Base-by-base conservation (phyloP, 2,113 vertebrate genomes). In the Trematocara unimaculatum region DNA sequence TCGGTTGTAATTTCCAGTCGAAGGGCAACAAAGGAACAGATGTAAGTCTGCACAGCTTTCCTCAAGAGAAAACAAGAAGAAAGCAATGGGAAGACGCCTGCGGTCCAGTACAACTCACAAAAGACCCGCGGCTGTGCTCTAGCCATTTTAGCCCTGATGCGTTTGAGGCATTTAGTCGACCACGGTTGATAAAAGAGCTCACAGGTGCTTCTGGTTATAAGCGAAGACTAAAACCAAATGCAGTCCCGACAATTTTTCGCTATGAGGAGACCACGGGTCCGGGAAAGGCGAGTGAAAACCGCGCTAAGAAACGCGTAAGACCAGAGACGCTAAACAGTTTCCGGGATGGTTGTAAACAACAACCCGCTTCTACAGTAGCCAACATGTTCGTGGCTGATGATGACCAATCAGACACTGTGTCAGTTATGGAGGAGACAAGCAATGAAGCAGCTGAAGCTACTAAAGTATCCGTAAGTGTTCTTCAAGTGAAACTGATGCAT, bases 51-150 rank as follows among this genome's bases (percentile, higher is more conserved):
- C 26, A 60, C 56, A 6, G 26, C 56, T 60, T 60, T 60, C 56
- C 56, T 60, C 56, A 31, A 6, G 56, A 60, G 14, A 17, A 31
- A 2, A 17, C 2, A 17, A 31, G 26, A 60, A 60, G 56, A 60
- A 60, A 31, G 56, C 0, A 60, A 0, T 60, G 56, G 26, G 14
- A 5, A 60, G 56, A 31, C 17, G 26, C 3, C 5, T 60, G 26
- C 26, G 56, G 56, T 60, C 56, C 26, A 31, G 56, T 60, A 60
- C 26, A 60, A 60, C 8, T 60, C 56, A 26, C 26, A 26, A 60
- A 10, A 60, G 56, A 31, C 56, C 26, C 56, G 14, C 14, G 26
- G 56, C 56, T 60, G 56, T 60, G 56, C 26, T 60, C 26, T 5
- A 17, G 3, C 56, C 56, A 31, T 2, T 60, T 60, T 60, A 31